Conservation (phyloP, 1,140 invertebrate genomes). For the Aplysia californica region DNA sequence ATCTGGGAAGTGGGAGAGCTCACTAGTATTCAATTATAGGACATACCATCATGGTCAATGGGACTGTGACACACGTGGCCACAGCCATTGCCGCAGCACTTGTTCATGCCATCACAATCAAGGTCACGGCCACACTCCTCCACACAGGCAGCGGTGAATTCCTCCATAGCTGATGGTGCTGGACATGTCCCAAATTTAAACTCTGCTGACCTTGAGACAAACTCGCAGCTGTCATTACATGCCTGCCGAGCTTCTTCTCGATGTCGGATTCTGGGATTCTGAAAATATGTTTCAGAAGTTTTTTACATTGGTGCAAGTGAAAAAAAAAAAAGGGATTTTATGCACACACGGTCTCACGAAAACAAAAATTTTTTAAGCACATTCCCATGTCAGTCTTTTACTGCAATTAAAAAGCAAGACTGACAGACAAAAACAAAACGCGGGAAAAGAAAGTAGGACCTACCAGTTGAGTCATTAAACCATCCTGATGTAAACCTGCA, state of each 20-base stretch:
- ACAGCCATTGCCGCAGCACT: conserved; percentile 20
- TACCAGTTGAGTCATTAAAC: no score
- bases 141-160: background rate
- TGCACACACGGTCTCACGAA: no score
- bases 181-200: conserved; percentile 24
- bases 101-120: conserved; percentile 10
- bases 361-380: no score
- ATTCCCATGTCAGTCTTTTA: no score
- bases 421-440: no score
- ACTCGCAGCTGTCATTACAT: conserved; percentile 16
- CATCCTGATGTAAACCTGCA: no score
- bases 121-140: conserved; percentile 13
- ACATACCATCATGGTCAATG: background rate
- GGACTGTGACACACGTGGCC: conserved; percentile 2
- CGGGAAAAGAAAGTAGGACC: no score
- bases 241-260: conserved; percentile 3
- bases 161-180: background rate
- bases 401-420: no score
- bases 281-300: no score
- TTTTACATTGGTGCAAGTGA: no score
- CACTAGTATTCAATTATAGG: background rate
- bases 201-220: background rate
- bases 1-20: background rate
- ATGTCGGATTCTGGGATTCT: conserved; percentile 1
- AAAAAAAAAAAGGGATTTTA: no score